Evolutionary conservation across 2,113 vertebrate genomes (phyloP).

Genomic region (Piaya cayana): DNA sequence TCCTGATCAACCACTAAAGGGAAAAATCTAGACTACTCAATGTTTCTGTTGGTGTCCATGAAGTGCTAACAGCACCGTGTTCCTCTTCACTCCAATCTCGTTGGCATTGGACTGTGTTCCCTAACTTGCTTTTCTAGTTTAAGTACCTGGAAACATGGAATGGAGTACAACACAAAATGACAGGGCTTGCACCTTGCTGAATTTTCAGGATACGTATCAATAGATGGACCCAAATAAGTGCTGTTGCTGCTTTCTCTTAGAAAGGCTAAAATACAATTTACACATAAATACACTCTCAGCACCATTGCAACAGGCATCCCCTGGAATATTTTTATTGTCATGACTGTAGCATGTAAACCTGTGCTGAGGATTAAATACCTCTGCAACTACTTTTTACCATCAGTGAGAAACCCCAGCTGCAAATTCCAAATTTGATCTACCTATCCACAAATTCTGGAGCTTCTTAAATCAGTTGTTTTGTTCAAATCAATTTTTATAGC

Average conservation of each 20-base stretch:
- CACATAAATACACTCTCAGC: not conserved
- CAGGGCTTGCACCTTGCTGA: not conserved
- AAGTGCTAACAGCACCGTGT: not conserved
- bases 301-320: not conserved
- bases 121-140: not conserved
- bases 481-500: not conserved
- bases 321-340: not conserved
- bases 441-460: not conserved
- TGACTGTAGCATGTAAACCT: not conserved
- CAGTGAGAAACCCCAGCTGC: fast-evolving
- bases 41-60: not conserved
- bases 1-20: not conserved
- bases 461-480: not conserved
- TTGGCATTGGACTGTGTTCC: not conserved
- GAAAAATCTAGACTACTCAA: not conserved
- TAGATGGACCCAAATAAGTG: not conserved
- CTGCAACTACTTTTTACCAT: not conserved
- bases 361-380: not conserved
- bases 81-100: not conserved
- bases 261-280: not conserved
- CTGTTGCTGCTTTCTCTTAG: not conserved
- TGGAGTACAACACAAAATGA: not conserved
- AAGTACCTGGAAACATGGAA: not conserved
- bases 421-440: not conserved
- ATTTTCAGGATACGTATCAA: not conserved